These are phyloP conservation scores for Eumerus sabulonum DNA, from an alignment of 2,888 invertebrate species.

Conservation along the genomic window DNA sequence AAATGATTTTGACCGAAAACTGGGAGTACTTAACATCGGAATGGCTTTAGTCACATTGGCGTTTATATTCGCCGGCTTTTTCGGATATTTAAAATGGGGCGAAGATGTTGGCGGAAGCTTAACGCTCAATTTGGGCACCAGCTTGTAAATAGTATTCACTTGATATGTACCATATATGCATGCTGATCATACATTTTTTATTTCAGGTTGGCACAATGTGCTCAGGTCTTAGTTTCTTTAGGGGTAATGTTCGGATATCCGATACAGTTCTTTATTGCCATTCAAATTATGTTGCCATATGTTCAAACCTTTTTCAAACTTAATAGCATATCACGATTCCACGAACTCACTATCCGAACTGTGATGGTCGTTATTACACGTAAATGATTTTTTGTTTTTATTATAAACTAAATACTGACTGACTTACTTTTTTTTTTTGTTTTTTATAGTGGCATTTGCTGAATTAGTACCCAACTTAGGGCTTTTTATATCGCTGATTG, in stretches of 20 bases:
- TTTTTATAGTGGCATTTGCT: conserved; percentile 87
- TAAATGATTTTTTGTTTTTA: conserved; percentile 80
- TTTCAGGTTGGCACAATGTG: conserved; percentile 87
- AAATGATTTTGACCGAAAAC: conserved; percentile 86
- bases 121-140: conserved; percentile 88
- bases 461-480: conserved; percentile 91
- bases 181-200: conserved; percentile 65
- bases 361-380: conserved; percentile 89
- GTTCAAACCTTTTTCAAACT: conserved; percentile 81
- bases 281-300: conserved; percentile 92
- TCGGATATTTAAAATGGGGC: conserved; percentile 94
- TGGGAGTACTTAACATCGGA: conserved; percentile 94
- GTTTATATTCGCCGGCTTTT: conserved; percentile 90
- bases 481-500: conserved; percentile 93
- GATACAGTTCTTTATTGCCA: conserved; percentile 96
- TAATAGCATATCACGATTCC: conserved; percentile 80
- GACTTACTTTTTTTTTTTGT: conserved; percentile 18
- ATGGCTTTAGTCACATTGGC: conserved; percentile 89
- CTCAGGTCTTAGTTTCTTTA: conserved; percentile 90
- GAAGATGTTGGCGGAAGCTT: conserved; percentile 90
- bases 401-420: not conserved
- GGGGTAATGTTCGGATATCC: conserved; percentile 95
- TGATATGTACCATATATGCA: not conserved
- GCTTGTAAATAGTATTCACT: conserved; percentile 71
- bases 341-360: conserved; percentile 86